Conservation (phyloP, 2,797 vertebrate species). For the Myoxocephalus aenaeus region DNA sequence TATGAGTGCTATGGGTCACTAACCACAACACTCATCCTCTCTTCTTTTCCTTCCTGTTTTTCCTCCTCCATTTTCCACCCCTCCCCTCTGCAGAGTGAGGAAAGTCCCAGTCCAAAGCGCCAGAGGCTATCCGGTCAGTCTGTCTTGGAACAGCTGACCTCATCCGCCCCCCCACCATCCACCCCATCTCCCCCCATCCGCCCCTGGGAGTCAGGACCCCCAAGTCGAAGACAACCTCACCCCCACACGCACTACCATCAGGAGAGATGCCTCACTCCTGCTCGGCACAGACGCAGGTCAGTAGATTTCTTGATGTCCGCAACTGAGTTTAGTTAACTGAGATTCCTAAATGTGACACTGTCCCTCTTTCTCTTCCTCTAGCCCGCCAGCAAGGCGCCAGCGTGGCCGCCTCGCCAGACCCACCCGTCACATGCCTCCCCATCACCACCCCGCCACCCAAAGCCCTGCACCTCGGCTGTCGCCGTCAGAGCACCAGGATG, state of each 20-base stretch:
- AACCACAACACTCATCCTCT: slow-evolving; percentile 43
- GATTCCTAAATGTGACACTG: neutral
- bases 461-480: slow-evolving; percentile 79
- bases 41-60: slow-evolving; percentile 1
- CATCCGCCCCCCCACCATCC: slow-evolving; percentile 89
- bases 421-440: slow-evolving; percentile 87
- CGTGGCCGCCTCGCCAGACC: slow-evolving; percentile 93
- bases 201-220: slow-evolving; percentile 96
- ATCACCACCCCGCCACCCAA: slow-evolving; percentile 75
- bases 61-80: slow-evolving; percentile 24
- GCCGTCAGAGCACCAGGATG: slow-evolving; percentile 87
- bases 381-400: slow-evolving; percentile 94
- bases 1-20: slow-evolving; percentile 65
- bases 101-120: slow-evolving; percentile 96
- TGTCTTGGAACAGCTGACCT: slow-evolving; percentile 92
- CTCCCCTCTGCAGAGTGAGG: slow-evolving; percentile 87
- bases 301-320: neutral
- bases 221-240: slow-evolving; percentile 91
- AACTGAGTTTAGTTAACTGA: neutral
- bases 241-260: slow-evolving; percentile 92
- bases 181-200: slow-evolving; percentile 96
- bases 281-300: slow-evolving; percentile 94
- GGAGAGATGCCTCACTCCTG: slow-evolving; percentile 94
- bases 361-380: slow-evolving; percentile 54
- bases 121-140: slow-evolving; percentile 94